Base-by-base conservation (phyloP, 53 echinoderm and acorn worm genomes). In the Astropecten irregularis region DNA sequence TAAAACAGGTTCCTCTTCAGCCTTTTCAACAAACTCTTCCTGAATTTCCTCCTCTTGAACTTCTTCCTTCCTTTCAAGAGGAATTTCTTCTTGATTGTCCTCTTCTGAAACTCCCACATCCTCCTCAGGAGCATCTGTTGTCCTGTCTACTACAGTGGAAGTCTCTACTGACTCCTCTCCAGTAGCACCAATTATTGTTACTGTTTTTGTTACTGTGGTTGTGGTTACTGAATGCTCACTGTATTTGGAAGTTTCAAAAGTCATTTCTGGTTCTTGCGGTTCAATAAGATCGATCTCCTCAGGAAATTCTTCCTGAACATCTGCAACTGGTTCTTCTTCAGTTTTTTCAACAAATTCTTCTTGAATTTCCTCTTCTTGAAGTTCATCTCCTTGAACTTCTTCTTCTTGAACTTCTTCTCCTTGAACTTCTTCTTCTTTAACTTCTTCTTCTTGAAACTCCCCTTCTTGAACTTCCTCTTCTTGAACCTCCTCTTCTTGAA, bases 41-140 rank as follows among this genome's bases (percentile, higher is more conserved):
- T 36, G 64, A 20, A 32, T 22, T 47, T 48, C 82, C 25, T 49
- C 19, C 49, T 36, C 60, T 36, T 6, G 6, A 29, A 27, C 85
- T 31, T 82, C 87, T 73, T 73, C 31, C 48, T 69, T 71, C 55
- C n/a, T n/a, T n/a, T 60, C 55, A 69, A 66, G 42, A 11, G 11
- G 6, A 42, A 11, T 11, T 11, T 42, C 42, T 42, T 42, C 42
- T 8, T 11, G 11, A 42, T 8, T 42, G 42, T 42, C 11, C 42
- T 42, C 42, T 42, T 42, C 42, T 42, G 6, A n/a, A n/a, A n/a
- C n/a, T n/a, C n/a, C n/a, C n/a, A n/a, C n/a, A n/a, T n/a, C n/a
- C n/a, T n/a, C n/a, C n/a, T n/a, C n/a, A n/a, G n/a, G n/a, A n/a
- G n/a, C n/a, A n/a, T n/a, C n/a, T n/a, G n/a, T n/a, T n/a, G n/a